Percentiles rank a stretch among this genome's conserved stretches.
Conservation (phyloP, 1,140 invertebrate species). For the Trinorchestia longiramus region DNA sequence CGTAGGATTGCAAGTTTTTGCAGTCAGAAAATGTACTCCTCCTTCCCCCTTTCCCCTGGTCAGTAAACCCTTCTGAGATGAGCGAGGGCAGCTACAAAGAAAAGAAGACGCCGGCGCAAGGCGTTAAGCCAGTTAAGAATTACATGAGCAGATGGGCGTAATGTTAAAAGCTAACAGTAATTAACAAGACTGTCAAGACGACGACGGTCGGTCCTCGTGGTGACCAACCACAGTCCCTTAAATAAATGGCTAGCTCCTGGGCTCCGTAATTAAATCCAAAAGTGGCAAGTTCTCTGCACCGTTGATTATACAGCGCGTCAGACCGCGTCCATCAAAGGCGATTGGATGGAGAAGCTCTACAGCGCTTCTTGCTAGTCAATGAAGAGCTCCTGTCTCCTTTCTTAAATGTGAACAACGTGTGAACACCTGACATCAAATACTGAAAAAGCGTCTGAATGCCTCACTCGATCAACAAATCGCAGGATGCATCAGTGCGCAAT, state of each 20-base stretch:
- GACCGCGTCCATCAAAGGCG: background rate
- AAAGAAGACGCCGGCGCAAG: background rate
- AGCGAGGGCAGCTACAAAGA: background rate
- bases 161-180: slow-evolving; percentile 9
- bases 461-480: background rate
- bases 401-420: background rate
- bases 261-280: slow-evolving; percentile 8
- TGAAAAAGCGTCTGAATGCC: background rate
- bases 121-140: background rate
- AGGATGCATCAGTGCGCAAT: background rate
- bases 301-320: background rate
- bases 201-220: background rate
- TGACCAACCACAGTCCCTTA: background rate
- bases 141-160: background rate
- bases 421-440: background rate
- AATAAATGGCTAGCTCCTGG: background rate
- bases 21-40: background rate
- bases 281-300: background rate
- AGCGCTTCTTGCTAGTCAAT: background rate
- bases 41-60: background rate
- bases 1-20: background rate
- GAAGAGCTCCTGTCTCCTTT: background rate
- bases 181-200: background rate
- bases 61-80: background rate
- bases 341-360: background rate